These are phyloP conservation scores for Abramis brama DNA, from an alignment of 2,113 vertebrate genomes.

Conservation along the genomic window DNA sequence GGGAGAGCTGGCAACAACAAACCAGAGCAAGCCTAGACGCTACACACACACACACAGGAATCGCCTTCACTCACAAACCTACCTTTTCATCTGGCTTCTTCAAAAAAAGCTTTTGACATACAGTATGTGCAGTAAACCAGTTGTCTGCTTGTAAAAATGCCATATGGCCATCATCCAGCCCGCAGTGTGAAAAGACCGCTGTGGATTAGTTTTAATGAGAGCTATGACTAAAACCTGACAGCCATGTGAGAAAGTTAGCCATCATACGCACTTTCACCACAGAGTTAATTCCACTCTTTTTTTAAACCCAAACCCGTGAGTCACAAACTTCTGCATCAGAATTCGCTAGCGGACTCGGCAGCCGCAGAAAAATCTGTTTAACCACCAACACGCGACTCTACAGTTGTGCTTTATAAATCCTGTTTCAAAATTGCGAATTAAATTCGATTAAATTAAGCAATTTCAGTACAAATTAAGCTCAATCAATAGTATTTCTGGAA, in stretches of 20 bases:
- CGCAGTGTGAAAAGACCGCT: slow-evolving; percentile 34
- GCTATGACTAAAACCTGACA: slow-evolving; percentile 35
- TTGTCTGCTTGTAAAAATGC: slow-evolving; percentile 29
- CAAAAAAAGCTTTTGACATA: slow-evolving; percentile 4
- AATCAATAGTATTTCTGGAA: background rate
- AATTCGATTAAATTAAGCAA: background rate
- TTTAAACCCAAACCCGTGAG: background rate
- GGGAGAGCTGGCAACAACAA: slow-evolving; percentile 49
- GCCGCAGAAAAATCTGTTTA: background rate
- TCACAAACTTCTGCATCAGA: background rate
- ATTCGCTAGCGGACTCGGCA: background rate
- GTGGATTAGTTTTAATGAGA: slow-evolving; percentile 42
- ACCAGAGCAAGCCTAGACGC: slow-evolving; percentile 1
- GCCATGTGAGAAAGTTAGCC: slow-evolving; percentile 16
- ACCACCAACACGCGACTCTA: background rate
- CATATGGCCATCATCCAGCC: slow-evolving; percentile 38
- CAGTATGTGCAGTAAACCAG: slow-evolving; percentile 32
- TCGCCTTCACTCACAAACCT: background rate
- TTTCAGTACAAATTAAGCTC: background rate
- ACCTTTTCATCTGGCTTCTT: slow-evolving; percentile 17
- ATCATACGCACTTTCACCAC: slow-evolving; percentile 15
- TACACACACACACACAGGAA: background rate
- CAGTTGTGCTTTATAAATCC: background rate
- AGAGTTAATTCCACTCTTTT: slow-evolving; percentile 18
- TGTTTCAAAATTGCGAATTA: background rate